A percentile compares a stretch with the other conserved stretches of the same genome.
These are phyloP conservation scores for Urocyon cinereoargenteus DNA, from an alignment of 2,797 vertebrate species.

Conservation along the genomic window DNA sequence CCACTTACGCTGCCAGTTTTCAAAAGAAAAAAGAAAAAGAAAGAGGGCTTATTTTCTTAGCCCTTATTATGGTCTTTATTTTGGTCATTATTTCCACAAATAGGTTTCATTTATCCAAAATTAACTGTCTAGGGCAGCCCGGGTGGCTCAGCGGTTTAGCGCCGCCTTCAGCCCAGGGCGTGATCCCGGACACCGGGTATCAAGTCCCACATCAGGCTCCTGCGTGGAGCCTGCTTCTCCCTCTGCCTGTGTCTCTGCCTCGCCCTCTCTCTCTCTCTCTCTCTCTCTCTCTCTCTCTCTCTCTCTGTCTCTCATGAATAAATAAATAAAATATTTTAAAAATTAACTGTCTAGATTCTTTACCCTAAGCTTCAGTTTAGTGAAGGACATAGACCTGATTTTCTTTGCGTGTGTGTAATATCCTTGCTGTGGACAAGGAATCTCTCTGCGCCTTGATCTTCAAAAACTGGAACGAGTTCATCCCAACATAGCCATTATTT, in stretches of 20 bases:
- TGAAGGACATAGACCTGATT: neutral
- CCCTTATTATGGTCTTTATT: neutral
- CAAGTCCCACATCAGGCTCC: too few species aligned
- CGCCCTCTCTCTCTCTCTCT: too few species aligned
- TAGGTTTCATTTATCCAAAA: slow-evolving; percentile 59
- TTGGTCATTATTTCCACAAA: slow-evolving; percentile 69
- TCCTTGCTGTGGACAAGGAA: neutral
- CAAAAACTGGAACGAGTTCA: neutral
- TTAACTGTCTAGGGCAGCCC: neutral
- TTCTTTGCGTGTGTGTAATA: neutral
- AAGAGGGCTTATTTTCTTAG: slow-evolving; percentile 42
- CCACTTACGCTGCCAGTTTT: neutral
- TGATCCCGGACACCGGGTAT: too few species aligned
- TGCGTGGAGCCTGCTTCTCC: too few species aligned
- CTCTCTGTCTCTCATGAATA: too few species aligned
- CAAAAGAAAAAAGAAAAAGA: neutral
- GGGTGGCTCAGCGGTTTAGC: too few species aligned
- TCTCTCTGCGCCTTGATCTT: neutral
- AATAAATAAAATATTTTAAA: too few species aligned
- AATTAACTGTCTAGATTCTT: slow-evolving; percentile 15
- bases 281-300: too few species aligned
- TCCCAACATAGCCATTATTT: neutral
- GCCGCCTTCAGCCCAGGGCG: too few species aligned
- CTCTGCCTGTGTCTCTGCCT: too few species aligned
- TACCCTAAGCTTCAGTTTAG: neutral